phyloP scores from a whole-genome alignment of 2,797 vertebrate species.

The Petrocephalus schoutedeni region DNA sequence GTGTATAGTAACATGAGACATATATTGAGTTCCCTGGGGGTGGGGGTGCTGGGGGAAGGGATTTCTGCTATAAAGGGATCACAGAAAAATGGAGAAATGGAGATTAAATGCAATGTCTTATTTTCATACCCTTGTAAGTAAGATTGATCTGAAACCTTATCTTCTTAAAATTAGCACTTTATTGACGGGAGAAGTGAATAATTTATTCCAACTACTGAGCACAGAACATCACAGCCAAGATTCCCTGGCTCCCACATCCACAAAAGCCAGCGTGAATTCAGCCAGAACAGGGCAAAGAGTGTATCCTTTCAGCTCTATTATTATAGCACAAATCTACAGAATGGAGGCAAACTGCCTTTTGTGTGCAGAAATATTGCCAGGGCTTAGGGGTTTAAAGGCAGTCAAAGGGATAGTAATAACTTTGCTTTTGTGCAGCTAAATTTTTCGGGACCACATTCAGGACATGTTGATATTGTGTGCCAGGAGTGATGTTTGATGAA shows the following conservation, averaged over 20 bases:
- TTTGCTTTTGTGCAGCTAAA: neutral
- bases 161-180: conserved; percentile 49
- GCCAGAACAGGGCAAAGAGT: neutral
- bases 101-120: conserved; percentile 34
- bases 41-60: conserved; percentile 14
- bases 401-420: neutral
- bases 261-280: conserved; percentile 35
- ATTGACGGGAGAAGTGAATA: conserved; percentile 40
- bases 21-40: conserved; percentile 21
- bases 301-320: neutral
- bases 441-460: neutral
- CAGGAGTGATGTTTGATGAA: neutral
- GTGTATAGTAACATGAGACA: conserved; percentile 28
- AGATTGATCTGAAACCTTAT: conserved; percentile 46
- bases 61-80: neutral
- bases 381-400: neutral
- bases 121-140: conserved; percentile 45
- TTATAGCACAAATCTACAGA: conserved; percentile 2
- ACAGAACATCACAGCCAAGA: conserved; percentile 36
- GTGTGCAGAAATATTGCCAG: neutral
- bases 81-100: neutral
- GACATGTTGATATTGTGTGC: neutral
- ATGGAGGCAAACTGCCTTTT: neutral
- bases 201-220: conserved; percentile 48
- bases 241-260: conserved; percentile 54